Conservation (phyloP, 2,888 invertebrate species). For the Abscondita cerata region DNA sequence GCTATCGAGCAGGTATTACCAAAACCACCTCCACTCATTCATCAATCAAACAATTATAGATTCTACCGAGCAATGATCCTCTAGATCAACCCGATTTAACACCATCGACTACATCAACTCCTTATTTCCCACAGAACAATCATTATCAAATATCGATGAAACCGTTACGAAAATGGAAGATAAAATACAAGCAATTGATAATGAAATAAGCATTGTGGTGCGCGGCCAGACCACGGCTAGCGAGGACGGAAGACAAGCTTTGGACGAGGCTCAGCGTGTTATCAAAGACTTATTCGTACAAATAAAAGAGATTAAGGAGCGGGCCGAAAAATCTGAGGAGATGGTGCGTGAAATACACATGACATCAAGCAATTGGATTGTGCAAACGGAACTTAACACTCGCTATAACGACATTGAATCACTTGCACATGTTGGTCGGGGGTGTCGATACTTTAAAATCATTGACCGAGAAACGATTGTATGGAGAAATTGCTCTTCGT, state of each 20-base stretch:
- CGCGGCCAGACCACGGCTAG: constrained; percentile 88
- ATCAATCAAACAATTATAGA: too few species aligned
- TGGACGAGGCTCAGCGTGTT: constrained; percentile 86
- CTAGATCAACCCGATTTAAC: constrained; percentile 90
- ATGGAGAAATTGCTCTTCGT: constrained; percentile 92
- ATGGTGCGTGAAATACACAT: constrained; percentile 89
- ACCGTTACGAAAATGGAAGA: constrained; percentile 83
- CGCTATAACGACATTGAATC: constrained; percentile 97
- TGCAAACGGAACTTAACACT: constrained; percentile 96
- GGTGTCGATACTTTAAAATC: constrained; percentile 87
- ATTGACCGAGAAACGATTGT: constrained; percentile 83
- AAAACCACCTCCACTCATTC: too few species aligned
- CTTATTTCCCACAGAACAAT: constrained; percentile 98
- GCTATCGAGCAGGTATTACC: too few species aligned
- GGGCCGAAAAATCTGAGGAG: constrained; percentile 92
- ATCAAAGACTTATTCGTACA: constrained; percentile 88
- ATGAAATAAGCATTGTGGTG: constrained; percentile 89
- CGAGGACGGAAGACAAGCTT: constrained; percentile 82
- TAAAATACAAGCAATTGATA: constrained; percentile 83
- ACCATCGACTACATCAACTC: constrained; percentile 96
- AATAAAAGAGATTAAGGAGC: constrained; percentile 92
- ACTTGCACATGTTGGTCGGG: constrained; percentile 95
- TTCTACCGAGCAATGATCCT: constrained; percentile 90
- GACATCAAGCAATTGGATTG: constrained; percentile 98
- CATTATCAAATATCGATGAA: constrained; percentile 89